Conservation (phyloP, 2,888 invertebrate species). For the Acanthosepion esculentum region DNA sequence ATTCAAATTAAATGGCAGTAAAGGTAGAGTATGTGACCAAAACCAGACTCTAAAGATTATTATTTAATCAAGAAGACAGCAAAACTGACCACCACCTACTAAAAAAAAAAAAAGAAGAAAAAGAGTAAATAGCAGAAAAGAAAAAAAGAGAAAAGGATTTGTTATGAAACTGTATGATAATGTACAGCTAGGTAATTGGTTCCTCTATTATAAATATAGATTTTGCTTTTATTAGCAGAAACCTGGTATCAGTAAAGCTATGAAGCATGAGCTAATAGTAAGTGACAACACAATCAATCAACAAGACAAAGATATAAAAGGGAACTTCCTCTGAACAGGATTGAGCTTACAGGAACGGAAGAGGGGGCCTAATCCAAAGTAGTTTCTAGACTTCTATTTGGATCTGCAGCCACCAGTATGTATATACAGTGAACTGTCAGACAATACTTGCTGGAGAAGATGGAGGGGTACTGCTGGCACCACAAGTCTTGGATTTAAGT, state of each 20-base stretch:
- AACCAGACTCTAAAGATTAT: no score
- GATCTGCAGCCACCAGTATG: not conserved
- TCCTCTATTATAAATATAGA: not conserved
- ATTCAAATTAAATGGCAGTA: no score
- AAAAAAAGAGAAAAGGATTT: not conserved
- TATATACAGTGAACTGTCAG: not conserved
- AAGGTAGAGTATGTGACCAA: no score
- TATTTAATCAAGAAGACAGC: no score
- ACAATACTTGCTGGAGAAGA: not conserved
- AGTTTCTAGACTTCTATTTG: not conserved
- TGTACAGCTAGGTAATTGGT: not conserved
- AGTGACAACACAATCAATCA: not conserved
- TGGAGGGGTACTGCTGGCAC: not conserved
- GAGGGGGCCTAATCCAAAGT: conserved; percentile 8
- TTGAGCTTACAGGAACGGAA: not conserved
- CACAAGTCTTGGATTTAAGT: not conserved
- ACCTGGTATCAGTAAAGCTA: not conserved
- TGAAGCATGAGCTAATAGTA: not conserved
- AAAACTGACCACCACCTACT: no score
- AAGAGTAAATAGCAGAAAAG: not conserved
- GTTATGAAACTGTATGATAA: not conserved
- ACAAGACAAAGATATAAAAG: not conserved
- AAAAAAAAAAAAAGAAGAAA: not conserved
- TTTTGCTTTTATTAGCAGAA: not conserved
- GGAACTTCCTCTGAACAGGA: no score